phyloP scores from a whole-genome alignment of 1,140 invertebrate species.

The Magallana angulata region DNA sequence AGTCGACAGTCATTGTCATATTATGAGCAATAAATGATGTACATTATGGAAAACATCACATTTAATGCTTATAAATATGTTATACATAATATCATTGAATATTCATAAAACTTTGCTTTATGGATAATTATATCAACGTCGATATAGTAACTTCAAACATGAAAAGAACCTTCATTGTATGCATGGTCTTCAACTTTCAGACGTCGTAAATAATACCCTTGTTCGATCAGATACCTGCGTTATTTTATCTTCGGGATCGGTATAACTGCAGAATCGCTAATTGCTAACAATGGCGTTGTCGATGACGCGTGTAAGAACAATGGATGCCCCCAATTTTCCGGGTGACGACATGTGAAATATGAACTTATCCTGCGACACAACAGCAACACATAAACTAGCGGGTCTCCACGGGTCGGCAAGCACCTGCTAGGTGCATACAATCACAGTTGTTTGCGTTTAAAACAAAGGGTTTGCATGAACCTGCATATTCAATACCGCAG shows the following conservation, averaged over 20 bases:
- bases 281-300: background rate
- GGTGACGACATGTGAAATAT: background rate
- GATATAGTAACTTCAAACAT: too few relatives aligned
- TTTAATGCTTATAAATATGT: background rate
- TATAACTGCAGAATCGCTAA: background rate
- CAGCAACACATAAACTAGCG: background rate
- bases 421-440: background rate
- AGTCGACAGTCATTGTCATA: too few relatives aligned
- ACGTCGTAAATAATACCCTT: too few relatives aligned
- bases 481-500: background rate
- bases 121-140: background rate
- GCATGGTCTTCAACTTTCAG: too few relatives aligned
- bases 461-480: background rate
- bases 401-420: background rate
- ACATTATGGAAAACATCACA: background rate
- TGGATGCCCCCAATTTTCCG: background rate
- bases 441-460: too few relatives aligned
- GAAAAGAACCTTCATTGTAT: too few relatives aligned
- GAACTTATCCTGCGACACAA: background rate
- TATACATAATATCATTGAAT: background rate
- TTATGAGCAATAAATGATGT: too few relatives aligned
- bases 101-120: background rate
- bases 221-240: too few relatives aligned
- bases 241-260: too few relatives aligned
- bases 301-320: background rate